Conservation (phyloP, 2,113 vertebrate species). For the Marmota monax region DNA sequence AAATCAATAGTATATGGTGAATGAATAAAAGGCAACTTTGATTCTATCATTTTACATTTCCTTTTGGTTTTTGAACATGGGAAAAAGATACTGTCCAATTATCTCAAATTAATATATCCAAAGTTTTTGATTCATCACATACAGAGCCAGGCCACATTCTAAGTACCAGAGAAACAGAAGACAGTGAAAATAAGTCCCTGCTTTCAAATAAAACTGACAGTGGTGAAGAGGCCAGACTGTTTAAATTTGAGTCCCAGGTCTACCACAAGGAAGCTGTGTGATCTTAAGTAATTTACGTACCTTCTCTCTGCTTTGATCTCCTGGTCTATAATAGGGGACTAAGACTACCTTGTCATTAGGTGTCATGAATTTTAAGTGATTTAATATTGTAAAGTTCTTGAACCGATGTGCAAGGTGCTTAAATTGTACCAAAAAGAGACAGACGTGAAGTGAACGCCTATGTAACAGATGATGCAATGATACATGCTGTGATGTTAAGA, state of each 20-base stretch:
- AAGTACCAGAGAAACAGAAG: not conserved
- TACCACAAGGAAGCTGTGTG: not conserved
- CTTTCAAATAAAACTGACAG: not conserved
- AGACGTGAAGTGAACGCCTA: not conserved
- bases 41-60: not conserved
- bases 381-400: slow-evolving; percentile 14
- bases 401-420: not conserved
- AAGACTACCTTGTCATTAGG: not conserved
- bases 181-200: not conserved
- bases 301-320: not conserved
- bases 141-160: not conserved
- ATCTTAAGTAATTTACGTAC: not conserved
- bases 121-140: not conserved
- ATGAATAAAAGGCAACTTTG: not conserved
- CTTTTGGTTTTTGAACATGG: not conserved
- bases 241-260: not conserved
- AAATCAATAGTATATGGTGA: not conserved
- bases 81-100: not conserved
- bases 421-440: not conserved
- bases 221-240: fast-evolving
- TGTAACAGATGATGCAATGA: fast-evolving
- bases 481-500: not conserved
- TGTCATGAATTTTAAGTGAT: not conserved
- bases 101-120: not conserved
- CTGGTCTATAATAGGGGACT: not conserved